Base-by-base conservation (phyloP, 2,113 vertebrate genomes). In the Motacilla tschutschensis region DNA sequence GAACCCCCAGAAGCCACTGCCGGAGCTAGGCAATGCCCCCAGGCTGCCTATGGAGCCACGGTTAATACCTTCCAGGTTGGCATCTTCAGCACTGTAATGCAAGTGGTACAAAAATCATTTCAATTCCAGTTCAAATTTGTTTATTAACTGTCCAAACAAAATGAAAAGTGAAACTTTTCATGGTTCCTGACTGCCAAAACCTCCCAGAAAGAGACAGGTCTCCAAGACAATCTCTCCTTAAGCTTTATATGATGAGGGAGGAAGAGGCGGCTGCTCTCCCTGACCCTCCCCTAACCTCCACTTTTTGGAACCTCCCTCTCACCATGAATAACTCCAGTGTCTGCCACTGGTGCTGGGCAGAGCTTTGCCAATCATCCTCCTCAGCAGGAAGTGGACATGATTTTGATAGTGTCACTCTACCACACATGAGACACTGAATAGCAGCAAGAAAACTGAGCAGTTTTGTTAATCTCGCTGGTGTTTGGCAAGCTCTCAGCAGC, bases 361-460 rank as follows among this genome's bases (percentile, higher is more conserved):
- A 80, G 89, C 83, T 91, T 93, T 87, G 89, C 93, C 93, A 94
- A 79, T 92, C 91, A 89, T 87, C 89, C 72, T 91, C 85, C 91
- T 87, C 89, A 85, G 85, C 94, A 93, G 93, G 93, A 93, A 92
- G 77, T 89, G 89, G 93, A 94, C 94, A 95, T 87, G 93, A 93
- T 91, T 95, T 95, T 93, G 91, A 94, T 94, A 94, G 91, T 94
- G 93, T 94, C 94, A 92, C 77, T 94, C 93, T 87, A 62, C 85
- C 91, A 54, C 83, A 91, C 94, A 89, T 67, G 54, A 93, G 79
- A 93, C 41, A 14, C 88, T 92, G 90, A 95, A 93, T 95, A 95
- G 85, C 91, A 89, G 88, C 91, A 83, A 93, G 93, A 81, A 95
- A 95, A 94, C 94, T 94, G 94, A 95, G 91, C 93, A 93, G 94